These are phyloP conservation scores for Zeugodacus cucurbitae DNA, from an alignment of 1,140 invertebrate genomes.

Conservation along the genomic window DNA sequence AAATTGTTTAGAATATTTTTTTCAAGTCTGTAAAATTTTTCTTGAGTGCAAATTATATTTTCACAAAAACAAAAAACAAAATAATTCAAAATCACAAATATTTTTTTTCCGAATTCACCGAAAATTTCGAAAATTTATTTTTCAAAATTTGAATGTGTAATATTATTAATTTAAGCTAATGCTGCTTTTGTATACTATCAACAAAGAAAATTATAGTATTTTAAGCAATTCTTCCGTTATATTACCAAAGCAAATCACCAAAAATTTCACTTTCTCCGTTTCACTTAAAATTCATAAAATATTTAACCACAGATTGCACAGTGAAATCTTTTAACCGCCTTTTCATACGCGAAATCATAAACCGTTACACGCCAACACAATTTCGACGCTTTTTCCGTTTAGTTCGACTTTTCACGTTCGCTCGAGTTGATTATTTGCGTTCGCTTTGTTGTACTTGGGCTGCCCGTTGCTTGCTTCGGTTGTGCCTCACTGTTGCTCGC, in stretches of 20 bases:
- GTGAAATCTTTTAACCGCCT: background rate
- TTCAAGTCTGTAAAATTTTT: too few relatives aligned
- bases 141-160: too few relatives aligned
- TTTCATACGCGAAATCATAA: background rate
- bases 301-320: background rate
- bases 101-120: too few relatives aligned
- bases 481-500: constrained; percentile 46
- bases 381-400: background rate
- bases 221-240: too few relatives aligned
- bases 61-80: too few relatives aligned
- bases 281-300: background rate
- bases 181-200: too few relatives aligned
- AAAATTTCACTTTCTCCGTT: background rate
- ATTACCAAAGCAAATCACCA: background rate
- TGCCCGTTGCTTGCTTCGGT: constrained; percentile 9
- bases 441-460: background rate
- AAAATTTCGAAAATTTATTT: too few relatives aligned
- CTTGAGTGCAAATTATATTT: too few relatives aligned
- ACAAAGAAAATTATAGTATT: too few relatives aligned
- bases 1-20: too few relatives aligned
- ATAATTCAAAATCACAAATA: too few relatives aligned
- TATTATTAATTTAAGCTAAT: too few relatives aligned
- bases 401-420: background rate
- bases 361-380: background rate
- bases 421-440: background rate